Evolutionary conservation across 2,888 invertebrate genomes (phyloP), one percentile per base, ranked within the genome.

Genomic region (Melieria omissa): DNA sequence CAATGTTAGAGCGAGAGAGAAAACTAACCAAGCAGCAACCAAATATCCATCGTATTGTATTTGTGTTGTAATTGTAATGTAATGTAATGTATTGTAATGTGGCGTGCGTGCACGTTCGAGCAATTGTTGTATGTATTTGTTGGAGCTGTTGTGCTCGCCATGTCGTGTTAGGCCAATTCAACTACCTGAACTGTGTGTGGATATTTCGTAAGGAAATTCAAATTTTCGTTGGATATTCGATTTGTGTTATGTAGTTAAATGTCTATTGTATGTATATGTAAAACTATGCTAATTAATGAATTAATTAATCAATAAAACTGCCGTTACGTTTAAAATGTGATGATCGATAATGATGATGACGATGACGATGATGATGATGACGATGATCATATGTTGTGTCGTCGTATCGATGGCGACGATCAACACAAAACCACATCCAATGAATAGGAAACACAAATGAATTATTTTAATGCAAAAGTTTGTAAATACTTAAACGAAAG

Each of bases 301-400:
- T 73, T 73, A 77, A 73, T 74, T 75, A 76, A 78, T 76, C 74
- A 78, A 72, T 70, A 75, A 78, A 78, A 79, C 79, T 79, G 79
- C 79, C 79, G 79, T 79, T 78, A 79, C 75, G 74, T 78, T 76
- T 74, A 78, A 76, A 71, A 70, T 29, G 29, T 29, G 29, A 29
- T 29, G 29, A 29, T 29, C 29, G 29, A 29, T 29, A 29, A 29
- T 29, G 29, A 16, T 16, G 16, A 16, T 2, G 16, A 64, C 46
- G 69, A 58, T 62, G 62, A 64, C 46, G 69, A 58, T 62, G 62
- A 70, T 63, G 73, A 52, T 4, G 14, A 52, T 52, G 14, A 52
- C 7, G 4, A 29, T 29, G 29, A 29, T 29, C 29, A 29, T 29
- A 29, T 29, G 29, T 29, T 29, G 29, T 29, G 29, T 29, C 29